phyloP scores from a whole-genome alignment of 1,140 invertebrate species.

The Medauroidea extradentata region DNA sequence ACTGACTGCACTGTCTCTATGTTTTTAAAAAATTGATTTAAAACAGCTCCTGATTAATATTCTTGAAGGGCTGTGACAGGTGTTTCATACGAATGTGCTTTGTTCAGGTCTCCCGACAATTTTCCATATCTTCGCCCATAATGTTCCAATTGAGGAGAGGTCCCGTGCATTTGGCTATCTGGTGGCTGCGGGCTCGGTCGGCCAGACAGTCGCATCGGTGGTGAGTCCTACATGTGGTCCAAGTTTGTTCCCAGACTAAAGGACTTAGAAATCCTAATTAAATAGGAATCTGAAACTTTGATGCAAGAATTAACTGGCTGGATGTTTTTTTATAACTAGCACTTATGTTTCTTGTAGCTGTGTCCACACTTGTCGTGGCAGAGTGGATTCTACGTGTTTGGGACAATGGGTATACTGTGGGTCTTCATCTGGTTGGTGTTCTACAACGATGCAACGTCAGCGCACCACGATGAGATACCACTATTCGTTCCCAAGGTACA shows the following conservation, averaged over 20 bases:
- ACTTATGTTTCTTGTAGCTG: conserved; percentile 40
- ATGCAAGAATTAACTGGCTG: neutral
- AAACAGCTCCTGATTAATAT: too few species aligned
- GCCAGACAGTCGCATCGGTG: conserved; percentile 71
- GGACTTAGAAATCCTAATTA: too few species aligned
- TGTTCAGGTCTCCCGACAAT: conserved; percentile 70
- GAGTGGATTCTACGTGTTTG: conserved; percentile 69
- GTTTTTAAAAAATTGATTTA: too few species aligned
- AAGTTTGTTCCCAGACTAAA: neutral
- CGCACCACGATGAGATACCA: conserved; percentile 60
- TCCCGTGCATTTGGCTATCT: conserved; percentile 74
- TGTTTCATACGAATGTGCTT: too few species aligned
- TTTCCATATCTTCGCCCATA: conserved; percentile 74
- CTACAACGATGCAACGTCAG: conserved; percentile 51
- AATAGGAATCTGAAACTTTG: neutral
- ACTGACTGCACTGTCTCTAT: too few species aligned
- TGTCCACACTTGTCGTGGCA: conserved; percentile 64
- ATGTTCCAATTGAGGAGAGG: conserved; percentile 67
- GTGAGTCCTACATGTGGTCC: conserved; percentile 42
- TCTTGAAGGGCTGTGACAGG: too few species aligned
- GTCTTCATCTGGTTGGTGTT: conserved; percentile 60
- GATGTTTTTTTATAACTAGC: too few species aligned
- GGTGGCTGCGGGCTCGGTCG: conserved; percentile 67
- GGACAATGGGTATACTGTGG: conserved; percentile 67
- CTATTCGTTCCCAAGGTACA: conserved; percentile 60